Conservation (phyloP, 2,888 invertebrate genomes). For the Lymantria dispar region DNA sequence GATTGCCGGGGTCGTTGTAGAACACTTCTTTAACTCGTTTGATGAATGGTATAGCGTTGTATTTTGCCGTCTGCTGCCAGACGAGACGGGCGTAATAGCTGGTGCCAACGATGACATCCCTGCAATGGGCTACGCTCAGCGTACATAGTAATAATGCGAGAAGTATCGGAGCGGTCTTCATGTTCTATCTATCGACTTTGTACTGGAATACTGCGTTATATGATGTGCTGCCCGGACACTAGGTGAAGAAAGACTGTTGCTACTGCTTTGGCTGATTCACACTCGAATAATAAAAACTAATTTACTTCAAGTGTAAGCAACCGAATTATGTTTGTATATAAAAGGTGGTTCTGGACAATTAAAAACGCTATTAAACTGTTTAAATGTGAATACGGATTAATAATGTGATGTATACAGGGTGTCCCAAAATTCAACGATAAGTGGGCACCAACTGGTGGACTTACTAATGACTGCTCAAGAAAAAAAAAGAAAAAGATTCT, state of each 20-base stretch:
- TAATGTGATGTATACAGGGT: no score
- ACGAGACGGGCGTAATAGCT: slow-evolving; percentile 67
- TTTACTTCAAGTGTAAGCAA: slow-evolving; percentile 18
- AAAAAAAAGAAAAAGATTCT: no score
- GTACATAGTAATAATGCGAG: slow-evolving; percentile 53
- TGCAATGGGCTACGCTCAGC: slow-evolving; percentile 53
- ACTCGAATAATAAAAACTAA: slow-evolving; percentile 24
- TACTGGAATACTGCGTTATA: slow-evolving; percentile 22
- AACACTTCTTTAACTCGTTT: slow-evolving; percentile 75
- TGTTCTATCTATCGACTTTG: slow-evolving; percentile 32
- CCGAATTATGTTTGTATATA: no score
- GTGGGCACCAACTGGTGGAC: no score
- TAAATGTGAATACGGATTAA: no score
- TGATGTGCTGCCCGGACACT: slow-evolving; percentile 44
- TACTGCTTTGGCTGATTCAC: slow-evolving; percentile 19
- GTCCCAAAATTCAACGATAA: no score
- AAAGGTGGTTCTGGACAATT: no score
- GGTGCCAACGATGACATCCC: slow-evolving; percentile 71
- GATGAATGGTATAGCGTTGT: slow-evolving; percentile 68
- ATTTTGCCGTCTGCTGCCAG: slow-evolving; percentile 70
- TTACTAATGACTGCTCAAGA: no score
- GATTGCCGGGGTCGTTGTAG: slow-evolving; percentile 69
- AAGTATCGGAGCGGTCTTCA: slow-evolving; percentile 59
- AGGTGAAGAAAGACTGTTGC: slow-evolving; percentile 50
- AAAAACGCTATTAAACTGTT: no score